Base-by-base conservation (phyloP, 1,140 invertebrate genomes). In the Heterodera schachtii region DNA sequence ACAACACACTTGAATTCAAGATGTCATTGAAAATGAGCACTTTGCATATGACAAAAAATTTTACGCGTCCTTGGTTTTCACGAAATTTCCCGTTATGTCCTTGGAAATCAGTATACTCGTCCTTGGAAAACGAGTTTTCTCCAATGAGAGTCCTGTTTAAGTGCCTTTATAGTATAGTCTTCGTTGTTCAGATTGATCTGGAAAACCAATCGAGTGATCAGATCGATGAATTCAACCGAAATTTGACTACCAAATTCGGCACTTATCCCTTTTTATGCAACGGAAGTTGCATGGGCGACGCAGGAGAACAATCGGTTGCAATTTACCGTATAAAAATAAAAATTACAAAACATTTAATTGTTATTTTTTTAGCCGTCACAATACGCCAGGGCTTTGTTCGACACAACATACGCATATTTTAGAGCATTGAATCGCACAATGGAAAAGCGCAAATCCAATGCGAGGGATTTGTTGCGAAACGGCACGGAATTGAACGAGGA, bases 191-290 rank as follows among this genome's bases (percentile, higher is more conserved):
- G 84, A 31, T 84, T 73, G 84, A 83, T 64, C 13, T 84, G n/a
- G 84, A 79, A 67, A 81, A 73, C 46, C 64, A 73, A 52, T 67
- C 64, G 3, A 69, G 31, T 52, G 46, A 76, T 21, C 57, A 60
- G 71, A 82, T 84, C n/a, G 43, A 84, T 31, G 44, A 75, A 41
- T 84, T 84, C 66, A 74, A 81, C 57, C 43, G 60, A 41, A 19
- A 84, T 78, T 46, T 85, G 46, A 47, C 76, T 16, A 31, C 64
- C 9, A 60, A 76, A 43, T 77, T 84, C 21, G 82, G 82, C 16
- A 64, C 83, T 31, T 70, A 57, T 70, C 84, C 84, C 11, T 84
- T 84, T 46, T 86, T 67, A 60, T 84, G 84, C 46, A 66, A 81
- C 71, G 73, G 66, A 49, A 43, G 79, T 41, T 84, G 84, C 57